Conservation (phyloP, 2,113 vertebrate genomes). For the Cryptoleucopteryx plumbea region DNA sequence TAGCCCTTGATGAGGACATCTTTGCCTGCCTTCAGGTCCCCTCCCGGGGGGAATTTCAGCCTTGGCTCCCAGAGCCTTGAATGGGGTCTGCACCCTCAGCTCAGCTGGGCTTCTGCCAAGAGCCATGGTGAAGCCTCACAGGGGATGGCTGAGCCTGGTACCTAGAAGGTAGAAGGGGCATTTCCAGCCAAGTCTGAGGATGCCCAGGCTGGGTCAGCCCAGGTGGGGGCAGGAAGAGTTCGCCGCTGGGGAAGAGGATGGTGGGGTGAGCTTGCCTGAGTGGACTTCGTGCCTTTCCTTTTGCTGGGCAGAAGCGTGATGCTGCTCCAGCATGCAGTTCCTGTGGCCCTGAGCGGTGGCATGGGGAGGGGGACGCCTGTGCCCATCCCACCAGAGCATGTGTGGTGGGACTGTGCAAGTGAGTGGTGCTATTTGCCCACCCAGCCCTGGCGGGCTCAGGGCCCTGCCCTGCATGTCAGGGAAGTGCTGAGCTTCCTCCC, state of each 20-base stretch:
- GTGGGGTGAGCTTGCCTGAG: background rate
- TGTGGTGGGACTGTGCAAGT: rapidly evolving
- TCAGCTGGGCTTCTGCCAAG: background rate
- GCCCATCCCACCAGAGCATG: background rate
- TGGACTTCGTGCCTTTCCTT: background rate
- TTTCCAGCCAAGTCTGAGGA: background rate
- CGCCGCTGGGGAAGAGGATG: background rate
- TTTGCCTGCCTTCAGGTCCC: background rate
- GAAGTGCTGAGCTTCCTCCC: constrained; percentile 42
- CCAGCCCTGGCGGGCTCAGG: background rate
- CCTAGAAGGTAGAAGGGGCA: background rate
- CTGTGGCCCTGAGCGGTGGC: background rate
- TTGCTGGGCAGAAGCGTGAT: background rate
- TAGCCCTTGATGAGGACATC: background rate
- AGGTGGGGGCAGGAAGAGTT: background rate
- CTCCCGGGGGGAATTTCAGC: background rate
- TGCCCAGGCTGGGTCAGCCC: background rate
- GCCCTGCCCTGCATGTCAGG: background rate
- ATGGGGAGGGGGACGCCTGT: background rate
- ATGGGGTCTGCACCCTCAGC: background rate
- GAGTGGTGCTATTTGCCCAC: background rate
- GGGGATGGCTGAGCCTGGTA: background rate
- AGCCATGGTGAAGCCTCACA: background rate
- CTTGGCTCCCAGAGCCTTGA: background rate
- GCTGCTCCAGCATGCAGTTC: rapidly evolving